Conservation (phyloP, 1,140 invertebrate genomes). For the Propsilocerus akamusi region DNA sequence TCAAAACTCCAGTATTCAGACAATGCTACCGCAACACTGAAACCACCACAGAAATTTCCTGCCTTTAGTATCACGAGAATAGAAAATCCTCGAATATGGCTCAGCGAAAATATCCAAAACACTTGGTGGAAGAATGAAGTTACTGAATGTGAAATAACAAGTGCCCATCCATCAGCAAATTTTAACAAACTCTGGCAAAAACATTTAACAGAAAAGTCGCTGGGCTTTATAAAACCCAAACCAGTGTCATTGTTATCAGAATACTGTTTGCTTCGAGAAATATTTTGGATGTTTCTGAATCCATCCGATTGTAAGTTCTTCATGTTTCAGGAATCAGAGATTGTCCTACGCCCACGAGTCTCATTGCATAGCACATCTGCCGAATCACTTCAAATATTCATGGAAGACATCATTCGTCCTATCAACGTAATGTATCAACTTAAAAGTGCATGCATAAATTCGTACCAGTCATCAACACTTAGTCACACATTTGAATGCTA, state of each 20-base stretch:
- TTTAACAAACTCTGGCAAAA: constrained; percentile 13
- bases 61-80: not conserved
- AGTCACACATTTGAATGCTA: not conserved
- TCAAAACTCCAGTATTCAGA: not conserved
- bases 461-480: not conserved
- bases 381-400: constrained; percentile 7
- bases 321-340: constrained; percentile 8
- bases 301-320: constrained; percentile 17
- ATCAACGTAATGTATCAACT: not conserved
- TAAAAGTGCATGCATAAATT: not conserved
- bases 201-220: constrained; percentile 7
- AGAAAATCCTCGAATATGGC: not conserved
- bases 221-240: constrained; percentile 6
- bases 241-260: constrained; percentile 14
- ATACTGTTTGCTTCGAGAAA: constrained; percentile 15
- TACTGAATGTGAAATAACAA: not conserved
- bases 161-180: constrained; percentile 8
- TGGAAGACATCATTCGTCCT: not conserved
- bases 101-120: constrained; percentile 5
- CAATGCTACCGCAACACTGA: not conserved
- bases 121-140: constrained; percentile 12
- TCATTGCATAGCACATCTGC: constrained; percentile 12
- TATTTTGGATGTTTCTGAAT: constrained; percentile 18
- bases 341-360: constrained; percentile 12
- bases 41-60: not conserved